These are phyloP conservation scores for Ichneumoninae sp. DNA, from an alignment of 2,888 invertebrate species.

Conservation along the genomic window DNA sequence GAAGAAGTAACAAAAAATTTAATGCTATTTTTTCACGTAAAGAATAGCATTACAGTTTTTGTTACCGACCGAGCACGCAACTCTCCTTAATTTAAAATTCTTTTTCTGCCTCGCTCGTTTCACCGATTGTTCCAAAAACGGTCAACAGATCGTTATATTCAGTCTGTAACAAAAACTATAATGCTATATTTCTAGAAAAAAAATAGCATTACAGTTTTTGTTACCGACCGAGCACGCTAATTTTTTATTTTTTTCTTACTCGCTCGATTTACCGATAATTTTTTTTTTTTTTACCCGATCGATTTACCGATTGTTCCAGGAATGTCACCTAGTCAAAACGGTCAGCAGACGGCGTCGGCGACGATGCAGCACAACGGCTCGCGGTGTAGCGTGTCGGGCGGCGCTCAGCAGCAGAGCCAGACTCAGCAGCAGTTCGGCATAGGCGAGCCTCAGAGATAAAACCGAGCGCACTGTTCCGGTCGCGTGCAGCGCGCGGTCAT, in stretches of 20 bases:
- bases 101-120: background rate
- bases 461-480: conserved; percentile 75
- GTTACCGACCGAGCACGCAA: background rate
- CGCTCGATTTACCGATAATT: conserved; percentile 19
- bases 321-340: conserved; percentile 84
- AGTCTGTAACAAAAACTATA: background rate
- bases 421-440: conserved; percentile 82
- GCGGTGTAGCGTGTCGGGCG: conserved; percentile 80
- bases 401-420: conserved; percentile 80
- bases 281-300: background rate
- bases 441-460: conserved; percentile 84
- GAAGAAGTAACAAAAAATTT: too few species aligned
- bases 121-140: conserved; percentile 78
- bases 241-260: background rate
- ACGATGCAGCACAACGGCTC: conserved; percentile 84
- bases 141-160: conserved; percentile 79
- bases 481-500: conserved; percentile 69
- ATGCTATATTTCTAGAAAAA: background rate
- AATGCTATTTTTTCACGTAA: background rate
- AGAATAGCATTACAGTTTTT: background rate
- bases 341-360: conserved; percentile 84
- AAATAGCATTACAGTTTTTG: background rate
- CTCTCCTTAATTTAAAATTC: background rate
- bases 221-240: background rate
- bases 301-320: conserved; percentile 73